Percentiles rank a stretch among this genome's conserved stretches.
Conservation (phyloP, 2,113 vertebrate species). For the Heteronetta atricapilla region DNA sequence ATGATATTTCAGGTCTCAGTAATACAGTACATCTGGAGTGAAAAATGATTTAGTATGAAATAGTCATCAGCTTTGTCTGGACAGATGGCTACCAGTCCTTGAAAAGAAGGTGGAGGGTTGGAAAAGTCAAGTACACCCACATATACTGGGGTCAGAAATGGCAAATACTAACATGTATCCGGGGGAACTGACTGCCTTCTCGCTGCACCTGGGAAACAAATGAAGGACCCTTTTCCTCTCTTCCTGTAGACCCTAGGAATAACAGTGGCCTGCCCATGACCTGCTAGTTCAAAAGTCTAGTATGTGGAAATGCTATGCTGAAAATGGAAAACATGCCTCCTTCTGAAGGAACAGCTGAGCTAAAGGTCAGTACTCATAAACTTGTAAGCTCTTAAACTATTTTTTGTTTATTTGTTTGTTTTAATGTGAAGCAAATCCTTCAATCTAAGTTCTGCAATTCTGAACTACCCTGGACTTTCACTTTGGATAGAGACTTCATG, state of each 20-base stretch:
- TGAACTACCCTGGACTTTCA: neutral
- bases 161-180: neutral
- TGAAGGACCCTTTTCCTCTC: neutral
- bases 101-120: neutral
- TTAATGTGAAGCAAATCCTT: neutral
- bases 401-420: neutral
- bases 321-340: neutral
- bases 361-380: neutral
- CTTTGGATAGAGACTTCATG: neutral
- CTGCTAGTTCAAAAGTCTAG: neutral
- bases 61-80: neutral
- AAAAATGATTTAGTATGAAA: neutral
- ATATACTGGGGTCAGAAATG: neutral
- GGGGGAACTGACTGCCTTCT: neutral
- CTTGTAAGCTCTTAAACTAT: neutral
- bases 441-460: neutral
- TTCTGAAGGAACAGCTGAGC: neutral
- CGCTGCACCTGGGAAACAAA: neutral
- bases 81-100: neutral
- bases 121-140: neutral
- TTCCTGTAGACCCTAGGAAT: too few species aligned
- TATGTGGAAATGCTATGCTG: neutral
- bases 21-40: neutral
- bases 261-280: neutral
- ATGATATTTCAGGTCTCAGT: neutral